These are phyloP conservation scores for Mus pahari DNA, from an alignment of 2,113 vertebrate genomes.

Conservation along the genomic window DNA sequence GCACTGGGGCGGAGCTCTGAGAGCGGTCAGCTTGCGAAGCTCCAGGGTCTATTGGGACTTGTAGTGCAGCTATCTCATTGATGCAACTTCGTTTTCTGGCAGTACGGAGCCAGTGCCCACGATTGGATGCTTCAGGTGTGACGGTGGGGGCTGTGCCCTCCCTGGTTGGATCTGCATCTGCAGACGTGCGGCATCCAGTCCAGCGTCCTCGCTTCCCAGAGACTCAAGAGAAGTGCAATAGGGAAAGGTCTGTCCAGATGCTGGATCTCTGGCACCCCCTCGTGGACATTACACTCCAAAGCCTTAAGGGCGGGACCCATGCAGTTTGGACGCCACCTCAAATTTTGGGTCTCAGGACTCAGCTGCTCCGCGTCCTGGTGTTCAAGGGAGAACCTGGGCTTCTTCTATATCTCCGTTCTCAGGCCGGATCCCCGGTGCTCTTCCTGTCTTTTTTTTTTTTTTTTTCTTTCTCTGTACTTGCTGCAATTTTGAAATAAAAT, in stretches of 20 bases:
- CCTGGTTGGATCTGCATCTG: not conserved
- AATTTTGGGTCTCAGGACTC: not conserved
- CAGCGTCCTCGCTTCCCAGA: not conserved
- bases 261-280: constrained; percentile 16
- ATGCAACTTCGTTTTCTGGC: not conserved
- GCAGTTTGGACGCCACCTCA: not conserved
- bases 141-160: not conserved
- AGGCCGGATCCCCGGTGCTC: constrained; percentile 32
- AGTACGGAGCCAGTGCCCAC: constrained; percentile 90
- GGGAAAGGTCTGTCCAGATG: not conserved
- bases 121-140: constrained; percentile 90
- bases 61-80: not conserved
- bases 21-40: fast-evolving
- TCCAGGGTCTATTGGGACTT: constrained; percentile 41
- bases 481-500: constrained; percentile 80
- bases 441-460: not conserved
- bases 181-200: not conserved
- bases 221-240: constrained; percentile 75
- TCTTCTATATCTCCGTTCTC: constrained; percentile 38
- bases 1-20: fast-evolving
- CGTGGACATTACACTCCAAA: constrained; percentile 63
- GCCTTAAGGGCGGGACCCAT: constrained; percentile 45
- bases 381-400: not conserved
- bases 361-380: not conserved
- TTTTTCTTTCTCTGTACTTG: not conserved